Conservation (phyloP, 2,888 invertebrate species). For the Brenthis hecate region DNA sequence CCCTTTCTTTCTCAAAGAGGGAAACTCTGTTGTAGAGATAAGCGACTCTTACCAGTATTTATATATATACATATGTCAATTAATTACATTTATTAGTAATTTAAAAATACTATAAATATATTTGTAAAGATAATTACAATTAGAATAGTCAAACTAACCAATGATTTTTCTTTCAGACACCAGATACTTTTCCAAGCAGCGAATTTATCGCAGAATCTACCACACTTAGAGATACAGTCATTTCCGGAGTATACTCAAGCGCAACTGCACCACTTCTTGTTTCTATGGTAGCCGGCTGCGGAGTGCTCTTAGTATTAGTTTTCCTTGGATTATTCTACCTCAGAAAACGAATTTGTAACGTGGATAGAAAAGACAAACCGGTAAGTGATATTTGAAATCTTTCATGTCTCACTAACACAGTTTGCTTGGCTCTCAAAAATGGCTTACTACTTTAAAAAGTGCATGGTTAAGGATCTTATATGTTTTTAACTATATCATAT, state of each 20-base stretch:
- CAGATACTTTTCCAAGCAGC: constrained; percentile 46
- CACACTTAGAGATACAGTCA: constrained; percentile 51
- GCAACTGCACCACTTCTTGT: constrained; percentile 53
- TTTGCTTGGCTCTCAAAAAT: constrained; percentile 11
- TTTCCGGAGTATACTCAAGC: constrained; percentile 50
- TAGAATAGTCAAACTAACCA: neutral
- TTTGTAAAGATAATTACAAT: neutral
- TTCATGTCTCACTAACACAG: constrained; percentile 15
- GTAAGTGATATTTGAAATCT: constrained; percentile 49
- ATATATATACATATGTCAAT: neutral
- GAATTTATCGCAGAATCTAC: constrained; percentile 56
- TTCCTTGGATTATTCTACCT: constrained; percentile 59
- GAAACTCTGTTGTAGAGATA: too few relatives aligned
- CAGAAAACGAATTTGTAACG: constrained; percentile 62
- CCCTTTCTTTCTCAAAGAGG: too few relatives aligned
- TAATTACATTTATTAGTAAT: too few relatives aligned
- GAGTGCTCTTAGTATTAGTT: constrained; percentile 55
- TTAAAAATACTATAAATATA: too few relatives aligned
- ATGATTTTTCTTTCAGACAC: constrained; percentile 6
- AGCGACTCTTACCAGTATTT: neutral
- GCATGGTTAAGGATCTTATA: neutral
- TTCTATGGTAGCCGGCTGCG: constrained; percentile 51
- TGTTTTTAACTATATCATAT: neutral
- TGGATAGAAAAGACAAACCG: constrained; percentile 71
- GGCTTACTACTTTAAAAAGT: neutral